Evolutionary conservation across 2,797 vertebrate genomes (phyloP).

Genomic region (Typhlichthys subterraneus): DNA sequence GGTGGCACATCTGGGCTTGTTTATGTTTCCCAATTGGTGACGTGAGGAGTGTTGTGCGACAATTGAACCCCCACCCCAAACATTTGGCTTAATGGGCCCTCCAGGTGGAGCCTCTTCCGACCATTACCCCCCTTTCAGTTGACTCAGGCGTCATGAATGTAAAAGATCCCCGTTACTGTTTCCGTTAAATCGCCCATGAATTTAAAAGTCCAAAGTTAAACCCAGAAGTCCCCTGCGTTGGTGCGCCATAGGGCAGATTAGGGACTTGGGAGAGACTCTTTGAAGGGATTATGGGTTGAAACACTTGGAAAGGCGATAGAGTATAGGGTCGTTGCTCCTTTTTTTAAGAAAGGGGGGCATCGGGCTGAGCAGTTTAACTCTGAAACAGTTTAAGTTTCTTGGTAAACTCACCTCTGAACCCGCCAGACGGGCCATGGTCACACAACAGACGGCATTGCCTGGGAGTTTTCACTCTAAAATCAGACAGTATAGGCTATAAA

Average conservation of each 20-base stretch:
- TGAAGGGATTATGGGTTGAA: conserved; percentile 73
- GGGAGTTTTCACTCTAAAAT: neutral
- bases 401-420: conserved; percentile 76
- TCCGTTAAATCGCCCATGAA: conserved; percentile 79
- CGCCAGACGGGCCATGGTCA: conserved; percentile 43
- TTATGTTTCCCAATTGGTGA: neutral
- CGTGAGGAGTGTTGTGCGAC: neutral
- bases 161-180: conserved; percentile 75
- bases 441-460: conserved; percentile 36
- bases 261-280: conserved; percentile 67
- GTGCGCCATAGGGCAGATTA: conserved; percentile 76
- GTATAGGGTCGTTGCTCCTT: conserved; percentile 57
- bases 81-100: conserved; percentile 54
- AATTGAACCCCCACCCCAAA: conserved; percentile 38
- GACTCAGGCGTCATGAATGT: conserved; percentile 77
- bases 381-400: conserved; percentile 74
- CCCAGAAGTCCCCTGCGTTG: conserved; percentile 55
- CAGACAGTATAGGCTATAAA: too few species aligned
- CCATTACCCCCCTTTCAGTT: conserved; percentile 70
- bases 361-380: conserved; percentile 55
- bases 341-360: neutral
- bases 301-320: conserved; percentile 53
- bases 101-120: conserved; percentile 62
- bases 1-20: neutral
- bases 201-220: conserved; percentile 79